Base-by-base conservation (phyloP, 2,113 vertebrate genomes). In the Poeciliopsis occidentalis region DNA sequence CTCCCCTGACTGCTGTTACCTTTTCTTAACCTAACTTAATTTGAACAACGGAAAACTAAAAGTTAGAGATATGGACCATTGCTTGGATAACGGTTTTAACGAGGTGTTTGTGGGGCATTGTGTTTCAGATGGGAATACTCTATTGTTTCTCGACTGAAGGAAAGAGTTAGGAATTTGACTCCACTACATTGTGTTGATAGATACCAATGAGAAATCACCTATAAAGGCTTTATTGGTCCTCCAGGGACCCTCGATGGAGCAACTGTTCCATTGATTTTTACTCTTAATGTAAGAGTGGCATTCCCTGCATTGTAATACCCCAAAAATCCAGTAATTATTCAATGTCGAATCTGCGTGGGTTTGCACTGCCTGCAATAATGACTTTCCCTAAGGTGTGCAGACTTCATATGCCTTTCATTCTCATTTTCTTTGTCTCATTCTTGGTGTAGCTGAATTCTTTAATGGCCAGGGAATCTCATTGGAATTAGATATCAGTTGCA, bases 261-360 rank as follows among this genome's bases (percentile, higher is more conserved):
- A 85, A 84, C 79, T 79, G 27, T 83, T 75, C 63, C 71, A 92
- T 91, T 69, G 84, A 91, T 91, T 91, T 86, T 72, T 39, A 27
- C 31, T 51, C 51, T 72, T 60, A 47, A 26, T 76, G 75, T 91
- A 73, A 31, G 5, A 63, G 71, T 26, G 67, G 76, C 68, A 84
- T 87, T 90, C 88, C 87, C 79, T 72, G 87, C 57, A 76, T 91
- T 86, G 78, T 69, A 79, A 79, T 71, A 19, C 78, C 77, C 75
- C 79, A 30, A 22, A 87, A 88, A 85, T 85, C 80, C 81, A 84
- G 70, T 88, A 83, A 92, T 90, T 84, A 90, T 79, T 82, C 78
- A 82, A 71, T 76, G 29, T 81, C 51, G 80, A 76, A 74, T 76
- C 71, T 60, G 62, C 61, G 62, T 31, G 37, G 67, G 76, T 47